Conservation (phyloP, 2,113 vertebrate species). For the Boulengeromyrus knoepffleri region DNA sequence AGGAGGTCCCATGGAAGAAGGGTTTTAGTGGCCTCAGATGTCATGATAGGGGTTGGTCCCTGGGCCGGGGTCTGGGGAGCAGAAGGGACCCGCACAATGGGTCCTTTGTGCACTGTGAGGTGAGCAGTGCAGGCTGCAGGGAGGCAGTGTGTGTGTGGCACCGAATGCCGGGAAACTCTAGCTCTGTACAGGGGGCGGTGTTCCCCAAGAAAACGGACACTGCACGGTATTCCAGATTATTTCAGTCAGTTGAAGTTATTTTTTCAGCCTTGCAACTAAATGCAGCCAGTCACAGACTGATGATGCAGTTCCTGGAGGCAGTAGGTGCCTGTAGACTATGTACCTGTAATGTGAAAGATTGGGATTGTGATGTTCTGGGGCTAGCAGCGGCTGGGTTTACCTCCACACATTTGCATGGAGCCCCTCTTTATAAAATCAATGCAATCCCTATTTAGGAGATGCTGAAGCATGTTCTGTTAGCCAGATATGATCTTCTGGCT, state of each 20-base stretch:
- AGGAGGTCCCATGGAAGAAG: neutral
- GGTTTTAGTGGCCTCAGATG: conserved; percentile 35
- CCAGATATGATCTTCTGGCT: neutral
- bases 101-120: conserved; percentile 50
- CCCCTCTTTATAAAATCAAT: neutral
- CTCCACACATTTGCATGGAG: neutral
- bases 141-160: neutral
- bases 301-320: neutral
- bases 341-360: neutral
- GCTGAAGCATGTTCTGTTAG: neutral
- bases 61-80: conserved; percentile 35
- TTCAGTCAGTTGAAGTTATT: neutral
- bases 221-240: neutral
- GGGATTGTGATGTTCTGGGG: neutral
- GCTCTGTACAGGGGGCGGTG: conserved; percentile 32
- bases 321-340: neutral
- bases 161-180: conserved; percentile 31
- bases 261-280: neutral
- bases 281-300: neutral
- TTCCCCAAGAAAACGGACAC: neutral
- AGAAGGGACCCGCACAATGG: conserved; percentile 39
- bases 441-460: neutral
- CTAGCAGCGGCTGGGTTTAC: neutral
- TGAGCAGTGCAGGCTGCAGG: conserved; percentile 29
- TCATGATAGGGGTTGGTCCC: conserved; percentile 51